phyloP scores from a whole-genome alignment of 2,797 vertebrate species.

The Phrynocephalus vlangalii region DNA sequence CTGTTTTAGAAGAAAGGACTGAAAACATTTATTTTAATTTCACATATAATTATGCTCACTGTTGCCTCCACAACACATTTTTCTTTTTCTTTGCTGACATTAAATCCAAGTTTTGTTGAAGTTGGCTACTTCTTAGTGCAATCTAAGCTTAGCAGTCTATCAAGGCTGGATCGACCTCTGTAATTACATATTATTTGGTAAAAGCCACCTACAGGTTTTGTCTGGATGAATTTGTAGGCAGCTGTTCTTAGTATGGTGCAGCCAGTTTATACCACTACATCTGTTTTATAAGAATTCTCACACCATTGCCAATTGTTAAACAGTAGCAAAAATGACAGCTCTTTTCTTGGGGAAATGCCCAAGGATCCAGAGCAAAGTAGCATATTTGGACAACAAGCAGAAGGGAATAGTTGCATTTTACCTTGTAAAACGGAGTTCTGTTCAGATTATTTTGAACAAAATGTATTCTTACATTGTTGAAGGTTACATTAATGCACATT shows the following conservation, averaged over 20 bases:
- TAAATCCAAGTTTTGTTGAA: slow-evolving; percentile 2
- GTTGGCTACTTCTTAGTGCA: neutral
- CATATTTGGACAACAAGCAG: slow-evolving; percentile 34
- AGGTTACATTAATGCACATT: slow-evolving; percentile 55
- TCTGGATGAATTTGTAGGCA: rapidly evolving
- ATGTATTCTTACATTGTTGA: slow-evolving; percentile 40
- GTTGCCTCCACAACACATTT: neutral
- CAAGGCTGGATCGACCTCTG: neutral
- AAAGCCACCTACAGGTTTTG: neutral
- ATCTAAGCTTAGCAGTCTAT: neutral
- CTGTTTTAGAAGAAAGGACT: neutral
- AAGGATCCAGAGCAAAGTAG: slow-evolving; percentile 56
- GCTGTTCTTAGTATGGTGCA: neutral
- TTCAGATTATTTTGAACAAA: slow-evolving; percentile 53
- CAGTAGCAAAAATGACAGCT: slow-evolving; percentile 60
- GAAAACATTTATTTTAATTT: neutral
- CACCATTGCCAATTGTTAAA: neutral
- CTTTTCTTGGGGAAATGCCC: slow-evolving; percentile 54
- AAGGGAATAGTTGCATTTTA: slow-evolving; percentile 37
- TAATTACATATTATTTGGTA: neutral
- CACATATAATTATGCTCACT: neutral
- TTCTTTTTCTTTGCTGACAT: neutral
- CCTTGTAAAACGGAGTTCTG: slow-evolving; percentile 26
- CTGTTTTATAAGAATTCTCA: neutral
- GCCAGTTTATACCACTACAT: neutral